phyloP scores from a whole-genome alignment of 2,888 invertebrate species.

The Acholoe squamosa region DNA sequence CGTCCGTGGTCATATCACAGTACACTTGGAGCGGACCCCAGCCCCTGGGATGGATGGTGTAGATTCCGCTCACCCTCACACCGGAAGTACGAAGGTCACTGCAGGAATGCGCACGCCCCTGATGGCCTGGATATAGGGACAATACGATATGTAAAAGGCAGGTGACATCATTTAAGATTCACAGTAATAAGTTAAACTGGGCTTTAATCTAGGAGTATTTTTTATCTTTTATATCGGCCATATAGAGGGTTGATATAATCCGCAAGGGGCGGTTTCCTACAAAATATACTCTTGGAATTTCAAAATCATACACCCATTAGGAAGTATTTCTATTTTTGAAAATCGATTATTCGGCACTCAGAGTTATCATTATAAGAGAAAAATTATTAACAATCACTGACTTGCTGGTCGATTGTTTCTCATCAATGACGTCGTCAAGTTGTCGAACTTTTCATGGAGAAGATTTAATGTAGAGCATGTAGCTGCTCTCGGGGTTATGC shows the following conservation, averaged over 20 bases:
- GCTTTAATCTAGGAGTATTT: too few relatives aligned
- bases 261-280: too few relatives aligned
- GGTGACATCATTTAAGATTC: too few relatives aligned
- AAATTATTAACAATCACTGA: background rate
- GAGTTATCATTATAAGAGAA: too few relatives aligned
- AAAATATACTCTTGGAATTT: too few relatives aligned
- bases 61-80: background rate
- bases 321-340: too few relatives aligned
- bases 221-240: too few relatives aligned
- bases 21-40: slow-evolving; percentile 3
- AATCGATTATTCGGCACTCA: too few relatives aligned
- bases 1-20: slow-evolving; percentile 48
- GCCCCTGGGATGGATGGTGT: slow-evolving; percentile 13
- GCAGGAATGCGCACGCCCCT: background rate
- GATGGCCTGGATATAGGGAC: background rate
- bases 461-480: background rate
- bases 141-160: too few relatives aligned
- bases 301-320: too few relatives aligned
- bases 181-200: too few relatives aligned
- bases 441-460: background rate
- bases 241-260: too few relatives aligned
- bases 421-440: background rate
- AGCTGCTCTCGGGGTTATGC: background rate
- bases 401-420: background rate
- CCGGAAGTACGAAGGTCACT: background rate